These are phyloP conservation scores for Charanyca ferruginea DNA, from an alignment of 2,888 invertebrate genomes.

Conservation along the genomic window DNA sequence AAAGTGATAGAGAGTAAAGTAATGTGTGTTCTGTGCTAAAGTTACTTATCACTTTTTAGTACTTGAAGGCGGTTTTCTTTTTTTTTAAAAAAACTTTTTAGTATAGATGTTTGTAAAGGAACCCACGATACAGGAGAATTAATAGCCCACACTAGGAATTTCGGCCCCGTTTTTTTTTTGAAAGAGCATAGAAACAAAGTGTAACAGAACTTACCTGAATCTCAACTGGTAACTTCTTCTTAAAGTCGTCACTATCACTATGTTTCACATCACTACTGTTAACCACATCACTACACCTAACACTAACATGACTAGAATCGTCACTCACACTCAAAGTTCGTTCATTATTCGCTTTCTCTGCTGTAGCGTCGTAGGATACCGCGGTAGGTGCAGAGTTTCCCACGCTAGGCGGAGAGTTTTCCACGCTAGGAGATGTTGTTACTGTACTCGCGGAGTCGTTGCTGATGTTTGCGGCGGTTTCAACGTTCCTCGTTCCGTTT, in stretches of 20 bases:
- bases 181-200: background rate
- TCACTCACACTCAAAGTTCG: constrained; percentile 61
- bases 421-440: constrained; percentile 4
- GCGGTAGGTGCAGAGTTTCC: constrained; percentile 17
- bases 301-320: constrained; percentile 83
- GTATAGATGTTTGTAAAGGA: too few relatives aligned
- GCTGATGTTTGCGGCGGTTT: constrained; percentile 1
- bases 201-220: constrained; percentile 80
- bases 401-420: constrained; percentile 2
- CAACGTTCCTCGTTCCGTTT: constrained; percentile 8
- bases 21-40: too few relatives aligned
- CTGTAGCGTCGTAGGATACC: constrained; percentile 11
- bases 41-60: too few relatives aligned
- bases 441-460: constrained; percentile 4
- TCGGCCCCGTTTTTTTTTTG: too few relatives aligned
- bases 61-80: too few relatives aligned
- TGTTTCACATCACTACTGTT: constrained; percentile 61
- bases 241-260: constrained; percentile 70
- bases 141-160: too few relatives aligned
- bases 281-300: constrained; percentile 69
- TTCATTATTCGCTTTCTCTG: constrained; percentile 32
- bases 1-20: too few relatives aligned
- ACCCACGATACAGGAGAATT: too few relatives aligned
- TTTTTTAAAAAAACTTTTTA: too few relatives aligned
- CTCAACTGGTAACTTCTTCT: constrained; percentile 82